These are phyloP conservation scores for Homalodisca vitripennis DNA, from an alignment of 1,140 invertebrate species.

Conservation along the genomic window DNA sequence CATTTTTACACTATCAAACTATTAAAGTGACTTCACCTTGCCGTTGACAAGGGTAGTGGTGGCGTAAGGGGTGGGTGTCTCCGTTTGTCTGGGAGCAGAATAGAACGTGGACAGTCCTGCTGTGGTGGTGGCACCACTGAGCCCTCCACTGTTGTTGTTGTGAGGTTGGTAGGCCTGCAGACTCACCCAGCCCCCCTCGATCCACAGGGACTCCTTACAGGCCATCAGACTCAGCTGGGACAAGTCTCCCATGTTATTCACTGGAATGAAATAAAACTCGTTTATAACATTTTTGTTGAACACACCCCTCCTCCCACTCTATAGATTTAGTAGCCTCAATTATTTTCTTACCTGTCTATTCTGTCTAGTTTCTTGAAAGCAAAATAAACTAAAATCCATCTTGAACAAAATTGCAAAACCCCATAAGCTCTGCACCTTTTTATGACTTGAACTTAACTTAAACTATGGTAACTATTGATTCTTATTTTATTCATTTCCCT, in stretches of 20 bases:
- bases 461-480: too few species aligned
- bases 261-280: constrained; percentile 27
- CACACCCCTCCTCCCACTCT: too few species aligned
- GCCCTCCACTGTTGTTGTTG: neutral
- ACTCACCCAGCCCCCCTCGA: constrained; percentile 34
- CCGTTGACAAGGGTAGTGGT: constrained; percentile 67
- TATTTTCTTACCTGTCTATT: too few species aligned
- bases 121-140: neutral
- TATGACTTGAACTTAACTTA: too few species aligned
- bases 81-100: constrained; percentile 55
- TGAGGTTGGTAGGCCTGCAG: constrained; percentile 8
- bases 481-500: too few species aligned
- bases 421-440: too few species aligned
- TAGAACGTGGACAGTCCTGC: constrained; percentile 61
- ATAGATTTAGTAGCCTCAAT: too few species aligned
- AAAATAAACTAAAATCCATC: too few species aligned
- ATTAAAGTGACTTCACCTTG: neutral
- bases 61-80: constrained; percentile 78
- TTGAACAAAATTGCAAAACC: too few species aligned
- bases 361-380: too few species aligned
- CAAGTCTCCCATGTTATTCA: constrained; percentile 40
- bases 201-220: constrained; percentile 38
- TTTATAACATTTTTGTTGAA: too few species aligned
- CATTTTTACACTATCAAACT: too few species aligned
- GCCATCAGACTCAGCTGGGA: constrained; percentile 33